phyloP scores from a whole-genome alignment of 2,888 invertebrate genomes.

The Agrochola circellaris region DNA sequence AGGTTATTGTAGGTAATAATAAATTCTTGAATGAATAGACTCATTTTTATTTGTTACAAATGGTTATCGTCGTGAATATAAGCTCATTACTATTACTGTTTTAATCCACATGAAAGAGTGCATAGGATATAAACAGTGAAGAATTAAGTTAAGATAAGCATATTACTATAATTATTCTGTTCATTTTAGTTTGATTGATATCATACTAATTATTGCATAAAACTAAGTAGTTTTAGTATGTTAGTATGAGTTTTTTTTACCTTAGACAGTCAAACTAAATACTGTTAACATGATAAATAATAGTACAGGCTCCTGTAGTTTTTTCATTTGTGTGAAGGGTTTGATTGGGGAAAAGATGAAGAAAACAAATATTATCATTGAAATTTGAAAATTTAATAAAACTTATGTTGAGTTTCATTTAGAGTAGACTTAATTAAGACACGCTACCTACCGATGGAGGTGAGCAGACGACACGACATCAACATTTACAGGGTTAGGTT shows the following conservation, averaged over 20 bases:
- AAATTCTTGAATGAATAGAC: too few relatives aligned
- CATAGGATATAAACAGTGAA: not conserved
- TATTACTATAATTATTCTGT: too few relatives aligned
- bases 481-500: slow-evolving; percentile 51
- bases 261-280: not conserved
- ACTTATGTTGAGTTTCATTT: slow-evolving; percentile 85
- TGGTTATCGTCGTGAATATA: not conserved
- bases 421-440: slow-evolving; percentile 83
- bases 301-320: not conserved
- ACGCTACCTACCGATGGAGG: slow-evolving; percentile 82
- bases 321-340: not conserved
- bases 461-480: slow-evolving; percentile 77
- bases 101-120: not conserved
- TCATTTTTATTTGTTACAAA: not conserved
- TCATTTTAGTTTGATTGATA: not conserved
- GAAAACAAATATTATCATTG: slow-evolving; percentile 72
- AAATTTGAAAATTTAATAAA: slow-evolving; percentile 90
- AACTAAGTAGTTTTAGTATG: not conserved
- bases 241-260: not conserved
- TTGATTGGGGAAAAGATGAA: not conserved
- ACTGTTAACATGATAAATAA: not conserved
- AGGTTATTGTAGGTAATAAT: too few relatives aligned
- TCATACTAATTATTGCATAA: not conserved
- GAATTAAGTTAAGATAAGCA: not conserved
- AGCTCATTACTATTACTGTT: not conserved